Base-by-base conservation (phyloP, 1,140 invertebrate genomes). In the Magallana gigas region DNA sequence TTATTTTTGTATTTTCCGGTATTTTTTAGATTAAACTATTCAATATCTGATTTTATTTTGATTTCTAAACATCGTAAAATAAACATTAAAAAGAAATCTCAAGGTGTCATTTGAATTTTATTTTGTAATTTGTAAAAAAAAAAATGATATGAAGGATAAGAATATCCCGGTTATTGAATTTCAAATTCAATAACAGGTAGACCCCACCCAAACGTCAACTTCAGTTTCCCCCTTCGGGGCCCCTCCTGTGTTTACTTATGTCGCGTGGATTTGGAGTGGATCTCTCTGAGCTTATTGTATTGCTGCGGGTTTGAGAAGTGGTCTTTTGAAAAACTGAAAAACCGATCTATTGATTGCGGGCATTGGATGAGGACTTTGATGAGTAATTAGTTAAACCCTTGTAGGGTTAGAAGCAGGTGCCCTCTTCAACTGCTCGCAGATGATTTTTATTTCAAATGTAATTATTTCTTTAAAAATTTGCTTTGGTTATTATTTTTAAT, bases 331-430 rank as follows among this genome's bases (percentile, higher is more conserved):
- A 18, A 71, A 29, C 36, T 71, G 12, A 11, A 71, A 9, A 71
- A 71, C 68, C 12, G 36, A 71, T 71, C 18, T 71, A 71, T 71
- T 71, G 68, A 71, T 71, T 71, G 7, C 68, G 8, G 68, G 68
- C 68, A 71, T 71, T 29, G 1, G 68, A 71, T 71, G 36, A 71
- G 68, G 68, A 12, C 36, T 29, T 3, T 71, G 29, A 71, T 71
- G 68, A 71, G 68, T 71, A 71, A 71, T 71, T 71, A 71, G 68
- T 71, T 29, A 71, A 71, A 29, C 23, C 68, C 68, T 71, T 71
- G 68, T 71, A 71, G 68, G 23, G 12, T 71, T 71, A 29, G 18
- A 29, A 29, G 68, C 68, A 71, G 68, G 68, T 71, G 68, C 18
- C 68, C 68, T 71, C 36, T 71, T 71, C 68, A 71, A 36, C 12